A percentile compares a stretch with the other conserved stretches of the same genome.
Conservation (phyloP, 2,888 invertebrate genomes). For the Anthophora plumipes region DNA sequence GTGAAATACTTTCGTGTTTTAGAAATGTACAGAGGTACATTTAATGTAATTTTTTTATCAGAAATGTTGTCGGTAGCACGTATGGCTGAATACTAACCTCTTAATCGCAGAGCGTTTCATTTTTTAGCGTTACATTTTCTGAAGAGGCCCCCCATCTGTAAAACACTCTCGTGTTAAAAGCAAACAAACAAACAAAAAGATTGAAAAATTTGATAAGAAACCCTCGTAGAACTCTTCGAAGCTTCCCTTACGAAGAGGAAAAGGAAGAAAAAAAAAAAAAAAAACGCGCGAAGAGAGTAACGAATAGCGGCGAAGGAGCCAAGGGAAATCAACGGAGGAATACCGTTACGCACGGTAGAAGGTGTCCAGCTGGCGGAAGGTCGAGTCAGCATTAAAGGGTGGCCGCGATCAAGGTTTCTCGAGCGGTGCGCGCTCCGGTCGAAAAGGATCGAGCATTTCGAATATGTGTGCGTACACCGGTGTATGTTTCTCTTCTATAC, state of each 20-base stretch:
- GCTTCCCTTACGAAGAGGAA: not conserved
- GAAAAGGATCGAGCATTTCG: constrained; percentile 38
- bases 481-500: not conserved
- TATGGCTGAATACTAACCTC: no score
- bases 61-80: no score
- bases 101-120: no score
- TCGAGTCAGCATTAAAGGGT: constrained; percentile 68
- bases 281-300: constrained; percentile 6
- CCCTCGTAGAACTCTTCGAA: not conserved
- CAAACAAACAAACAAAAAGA: no score
- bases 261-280: no score
- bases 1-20: no score
- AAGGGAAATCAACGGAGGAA: constrained; percentile 43
- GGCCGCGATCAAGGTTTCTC: constrained; percentile 65
- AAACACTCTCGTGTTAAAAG: no score
- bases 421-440: constrained; percentile 37
- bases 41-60: no score
- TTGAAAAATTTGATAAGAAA: not conserved
- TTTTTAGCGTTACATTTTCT: no score
- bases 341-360: constrained; percentile 67
- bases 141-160: no score
- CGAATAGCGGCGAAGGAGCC: constrained; percentile 16
- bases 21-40: no score
- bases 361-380: constrained; percentile 68
- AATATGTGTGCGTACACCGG: not conserved